phyloP scores from a whole-genome alignment of 2,113 vertebrate species.

The Lethenteron camtschaticum region DNA sequence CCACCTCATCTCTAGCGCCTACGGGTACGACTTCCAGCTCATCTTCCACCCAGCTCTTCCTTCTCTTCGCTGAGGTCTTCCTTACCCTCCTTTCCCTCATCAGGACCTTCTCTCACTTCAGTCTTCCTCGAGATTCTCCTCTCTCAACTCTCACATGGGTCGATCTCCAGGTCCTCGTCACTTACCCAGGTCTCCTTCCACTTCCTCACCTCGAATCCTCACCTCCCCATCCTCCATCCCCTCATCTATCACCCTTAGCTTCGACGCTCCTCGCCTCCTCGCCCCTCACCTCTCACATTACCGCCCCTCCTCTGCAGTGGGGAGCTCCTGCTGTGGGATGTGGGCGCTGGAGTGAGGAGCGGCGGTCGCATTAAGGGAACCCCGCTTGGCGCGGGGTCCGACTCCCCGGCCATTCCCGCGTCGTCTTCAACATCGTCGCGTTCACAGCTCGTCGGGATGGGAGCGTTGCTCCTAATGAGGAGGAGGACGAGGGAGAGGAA shows the following conservation, averaged over 20 bases:
- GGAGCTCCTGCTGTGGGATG: slow-evolving; percentile 64
- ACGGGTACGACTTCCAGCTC: slow-evolving; percentile 31
- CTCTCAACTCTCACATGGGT: not conserved
- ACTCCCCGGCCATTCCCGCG: slow-evolving; percentile 66
- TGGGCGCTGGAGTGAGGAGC: slow-evolving; percentile 31
- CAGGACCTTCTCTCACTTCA: no score
- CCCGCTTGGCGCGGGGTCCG: slow-evolving; percentile 20
- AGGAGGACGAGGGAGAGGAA: no score
- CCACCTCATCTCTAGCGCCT: slow-evolving; percentile 58
- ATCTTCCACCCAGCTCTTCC: not conserved
- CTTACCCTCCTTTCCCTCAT: no score
- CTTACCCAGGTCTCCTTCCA: not conserved
- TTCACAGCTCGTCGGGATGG: slow-evolving; percentile 18
- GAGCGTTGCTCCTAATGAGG: no score
- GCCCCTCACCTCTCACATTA: rapidly evolving
- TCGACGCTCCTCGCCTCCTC: not conserved
- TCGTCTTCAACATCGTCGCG: slow-evolving; percentile 64
- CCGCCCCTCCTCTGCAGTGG: slow-evolving; percentile 27
- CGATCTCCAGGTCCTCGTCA: not conserved
- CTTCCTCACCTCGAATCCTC: no score
- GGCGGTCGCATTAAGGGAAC: no score
- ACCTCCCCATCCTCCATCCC: not conserved
- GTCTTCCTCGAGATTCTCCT: not conserved
- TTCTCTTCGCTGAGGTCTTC: no score
- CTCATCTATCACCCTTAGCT: slow-evolving; percentile 2